phyloP scores from a whole-genome alignment of 2,888 invertebrate genomes.

The Encarsia formosa region DNA sequence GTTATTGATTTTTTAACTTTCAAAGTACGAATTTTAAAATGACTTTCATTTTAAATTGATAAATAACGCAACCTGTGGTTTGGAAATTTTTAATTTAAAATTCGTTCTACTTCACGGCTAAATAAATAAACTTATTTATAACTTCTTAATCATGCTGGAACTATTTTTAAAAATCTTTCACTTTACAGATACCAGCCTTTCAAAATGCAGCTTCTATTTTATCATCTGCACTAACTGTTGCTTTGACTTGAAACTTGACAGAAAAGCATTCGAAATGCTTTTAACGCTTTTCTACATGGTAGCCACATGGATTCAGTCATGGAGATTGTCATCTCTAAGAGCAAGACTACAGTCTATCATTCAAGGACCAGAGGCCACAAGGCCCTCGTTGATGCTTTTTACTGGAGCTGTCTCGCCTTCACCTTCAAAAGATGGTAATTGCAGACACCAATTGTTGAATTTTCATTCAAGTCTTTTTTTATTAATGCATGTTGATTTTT shows the following conservation, averaged over 20 bases:
- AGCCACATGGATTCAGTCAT: constrained; percentile 77
- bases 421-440: constrained; percentile 39
- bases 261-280: constrained; percentile 56
- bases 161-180: not conserved
- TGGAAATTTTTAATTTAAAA: too few relatives aligned
- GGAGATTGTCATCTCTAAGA: constrained; percentile 69
- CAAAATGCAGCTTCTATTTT: constrained; percentile 10
- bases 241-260: not conserved
- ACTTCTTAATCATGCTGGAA: too few relatives aligned
- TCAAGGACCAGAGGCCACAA: constrained; percentile 31
- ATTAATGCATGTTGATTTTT: not conserved
- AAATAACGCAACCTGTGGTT: too few relatives aligned
- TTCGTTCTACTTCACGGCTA: too few relatives aligned
- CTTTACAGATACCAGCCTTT: not conserved
- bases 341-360: constrained; percentile 58
- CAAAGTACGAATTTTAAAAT: too few relatives aligned
- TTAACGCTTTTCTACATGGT: constrained; percentile 80
- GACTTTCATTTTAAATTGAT: too few relatives aligned
- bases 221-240: not conserved
- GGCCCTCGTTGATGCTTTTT: constrained; percentile 43
- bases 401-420: constrained; percentile 32
- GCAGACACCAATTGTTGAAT: constrained; percentile 3
- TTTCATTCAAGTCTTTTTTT: constrained; percentile 1
- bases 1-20: too few relatives aligned
- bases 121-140: too few relatives aligned